Conservation (phyloP, 2,113 vertebrate genomes). For the Gavia stellata region DNA sequence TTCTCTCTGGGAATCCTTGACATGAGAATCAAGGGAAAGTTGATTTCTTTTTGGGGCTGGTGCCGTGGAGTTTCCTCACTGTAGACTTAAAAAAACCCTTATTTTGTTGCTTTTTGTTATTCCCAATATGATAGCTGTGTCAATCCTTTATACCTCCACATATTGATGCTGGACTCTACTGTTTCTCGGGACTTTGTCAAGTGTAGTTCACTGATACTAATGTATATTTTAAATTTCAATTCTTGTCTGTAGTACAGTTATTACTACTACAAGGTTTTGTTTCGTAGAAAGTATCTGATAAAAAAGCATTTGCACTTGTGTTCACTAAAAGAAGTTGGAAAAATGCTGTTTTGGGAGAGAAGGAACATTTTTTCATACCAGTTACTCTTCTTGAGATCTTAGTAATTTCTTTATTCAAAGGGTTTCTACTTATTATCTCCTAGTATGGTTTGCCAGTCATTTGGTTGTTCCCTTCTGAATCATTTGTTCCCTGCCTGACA, state of each 20-base stretch:
- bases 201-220: neutral
- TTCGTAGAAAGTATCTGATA: neutral
- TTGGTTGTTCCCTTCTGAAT: neutral
- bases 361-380: neutral
- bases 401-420: neutral
- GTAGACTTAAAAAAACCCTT: too few relatives aligned
- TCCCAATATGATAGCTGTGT: neutral
- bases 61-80: neutral
- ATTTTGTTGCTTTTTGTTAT: fast-evolving
- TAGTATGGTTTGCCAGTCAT: neutral
- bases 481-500: neutral
- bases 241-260: neutral
- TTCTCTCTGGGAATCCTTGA: neutral
- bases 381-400: neutral
- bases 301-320: neutral
- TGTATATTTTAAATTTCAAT: neutral
- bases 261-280: neutral
- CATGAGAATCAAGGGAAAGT: neutral
- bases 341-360: neutral
- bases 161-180: neutral
- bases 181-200: neutral
- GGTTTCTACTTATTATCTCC: neutral
- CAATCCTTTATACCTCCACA: neutral
- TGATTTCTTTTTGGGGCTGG: neutral
- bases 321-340: neutral